Base-by-base conservation (phyloP, 2,888 invertebrate species). In the Apocheima hispidaria region DNA sequence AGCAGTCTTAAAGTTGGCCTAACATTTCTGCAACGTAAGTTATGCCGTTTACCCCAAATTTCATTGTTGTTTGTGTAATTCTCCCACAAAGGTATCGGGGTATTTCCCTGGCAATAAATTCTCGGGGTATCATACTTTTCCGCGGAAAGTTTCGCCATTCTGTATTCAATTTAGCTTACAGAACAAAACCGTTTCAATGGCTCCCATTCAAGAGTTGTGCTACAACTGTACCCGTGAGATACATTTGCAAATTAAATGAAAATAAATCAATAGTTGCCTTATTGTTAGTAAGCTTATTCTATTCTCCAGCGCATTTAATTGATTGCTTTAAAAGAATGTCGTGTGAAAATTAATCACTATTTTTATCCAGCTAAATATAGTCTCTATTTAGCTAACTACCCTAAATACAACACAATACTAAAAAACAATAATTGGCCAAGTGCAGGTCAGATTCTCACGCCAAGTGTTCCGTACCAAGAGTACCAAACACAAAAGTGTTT, bases 81-180 rank as follows among this genome's bases (percentile, higher is more conserved):
- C 49, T 28, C 53, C 57, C 49, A 66, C 70, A 72, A 70, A 67
- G 69, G 67, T 57, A 64, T 55, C 43, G 58, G 59, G 59, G 56
- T 56, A 65, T 57, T 60, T 51, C 26, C 40, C 21, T 20, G 43
- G 66, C 68, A 64, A 71, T 75, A 74, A 75, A 74, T 74, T 51
- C 54, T 30, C 58, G 7, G 56, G 49, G 53, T 59, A 49, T 59
- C 68, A 65, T 66, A 72, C 70, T 70, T 75, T 73, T 67, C 44
- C 63, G 35, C 54, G 56, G 55, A 64, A 76, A 76, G 67, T 76
- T 76, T 66, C 28, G 16, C 70, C 72, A 72, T 78, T 75, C 67
- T 63, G 69, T 75, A 74, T 78, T 76, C 71, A 76, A 76, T 78
- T 75, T 69, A 71, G 73, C 68, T 72, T 74, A 69, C 68, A 66